Base-by-base conservation (phyloP, 1,140 invertebrate genomes). In the Pogonognathellus flavescens region DNA sequence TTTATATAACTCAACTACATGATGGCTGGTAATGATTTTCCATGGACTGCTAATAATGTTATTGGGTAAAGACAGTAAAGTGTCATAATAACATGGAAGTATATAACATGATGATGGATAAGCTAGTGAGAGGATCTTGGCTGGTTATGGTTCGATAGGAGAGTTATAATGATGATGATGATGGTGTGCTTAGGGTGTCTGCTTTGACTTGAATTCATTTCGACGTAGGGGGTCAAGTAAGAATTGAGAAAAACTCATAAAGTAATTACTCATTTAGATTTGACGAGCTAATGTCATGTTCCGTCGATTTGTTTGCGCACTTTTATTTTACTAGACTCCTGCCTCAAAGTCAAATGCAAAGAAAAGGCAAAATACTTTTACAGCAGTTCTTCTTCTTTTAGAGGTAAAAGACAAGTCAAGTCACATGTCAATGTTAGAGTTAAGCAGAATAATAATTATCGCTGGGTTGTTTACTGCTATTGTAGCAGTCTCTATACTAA, bases 331-430 rank as follows among this genome's bases (percentile, higher is more conserved):
- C 31, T 70, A 22, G 66, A 41, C 0, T 41, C 20, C 25, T 70
- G 9, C 66, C 66, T 70, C 66, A 41, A 70, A 70, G 66, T 70
- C 66, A 70, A 70, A 70, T 25, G 13, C 25, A 31, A 70, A 10
- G 18, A 20, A 9, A 9, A 18, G 18, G n/a, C 11, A 57, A n/a
- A 57, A 14, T n/a, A n/a, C n/a, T 4, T 14, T 57, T n/a, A n/a
- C 10, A 13, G 11, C 53, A 14, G 53, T n/a, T 57, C 31, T 41
- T 41, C 2, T 41, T 41, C 31, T 41, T 41, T 41, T 41, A 41
- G 31, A 41, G 31, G 31, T 41, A 41, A 41, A 41, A 41, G 31
- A 41, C 31, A 41, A 41, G 31, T 41, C 31, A 41, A 41, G 11
- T 57, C 53, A n/a, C n/a, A 3, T 9, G n/a, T 57, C n/a, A 57